Evolutionary conservation across 2,113 vertebrate genomes (phyloP).

Genomic region (Macroglossus sobrinus): DNA sequence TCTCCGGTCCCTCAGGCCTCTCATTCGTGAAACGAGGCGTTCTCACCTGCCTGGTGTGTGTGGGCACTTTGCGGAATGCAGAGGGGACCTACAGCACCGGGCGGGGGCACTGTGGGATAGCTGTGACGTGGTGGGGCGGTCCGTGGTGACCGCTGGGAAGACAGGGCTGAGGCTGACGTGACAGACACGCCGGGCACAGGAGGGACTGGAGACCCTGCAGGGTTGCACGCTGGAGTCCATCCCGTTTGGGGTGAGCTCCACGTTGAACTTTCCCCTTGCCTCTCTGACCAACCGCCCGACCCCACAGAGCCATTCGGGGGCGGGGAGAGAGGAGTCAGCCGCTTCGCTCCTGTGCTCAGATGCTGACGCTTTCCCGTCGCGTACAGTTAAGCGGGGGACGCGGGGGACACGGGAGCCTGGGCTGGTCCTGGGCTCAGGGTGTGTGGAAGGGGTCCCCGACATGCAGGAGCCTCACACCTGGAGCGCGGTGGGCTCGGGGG

Average conservation of each 20-base stretch:
- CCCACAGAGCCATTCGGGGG: not conserved
- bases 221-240: too few species aligned
- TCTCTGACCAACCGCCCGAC: not conserved
- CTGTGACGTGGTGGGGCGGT: fast-evolving
- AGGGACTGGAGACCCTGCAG: not conserved
- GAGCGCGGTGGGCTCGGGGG: not conserved
- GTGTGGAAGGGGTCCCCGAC: fast-evolving
- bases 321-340: fast-evolving
- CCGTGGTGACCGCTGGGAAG: not conserved
- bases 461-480: not conserved
- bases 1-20: not conserved
- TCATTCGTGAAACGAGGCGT: not conserved
- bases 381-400: not conserved
- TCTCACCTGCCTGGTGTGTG: not conserved
- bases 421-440: not conserved
- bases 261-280: not conserved
- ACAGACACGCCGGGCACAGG: fast-evolving
- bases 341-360: not conserved
- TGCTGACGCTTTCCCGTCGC: fast-evolving
- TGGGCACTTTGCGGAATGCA: not conserved
- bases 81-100: not conserved
- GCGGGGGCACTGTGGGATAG: fast-evolving
- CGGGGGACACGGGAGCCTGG: too few species aligned
- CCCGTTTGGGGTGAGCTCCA: not conserved
- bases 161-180: not conserved